Evolutionary conservation across 2,797 vertebrate species (phyloP).

Genomic region (Falco rusticolus): DNA sequence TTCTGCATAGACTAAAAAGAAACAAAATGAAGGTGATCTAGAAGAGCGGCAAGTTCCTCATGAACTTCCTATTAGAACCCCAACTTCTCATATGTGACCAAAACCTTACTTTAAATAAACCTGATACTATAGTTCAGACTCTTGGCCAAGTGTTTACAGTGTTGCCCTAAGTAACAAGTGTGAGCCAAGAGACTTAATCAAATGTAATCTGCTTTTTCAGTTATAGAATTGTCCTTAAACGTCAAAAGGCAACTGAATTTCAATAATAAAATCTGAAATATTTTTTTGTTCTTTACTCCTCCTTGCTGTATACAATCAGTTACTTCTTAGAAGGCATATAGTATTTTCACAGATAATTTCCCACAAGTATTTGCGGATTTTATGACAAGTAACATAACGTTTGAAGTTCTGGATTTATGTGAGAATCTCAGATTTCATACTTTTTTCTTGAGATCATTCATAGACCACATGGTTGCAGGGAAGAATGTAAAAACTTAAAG

Average conservation of each 20-base stretch:
- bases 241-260: slow-evolving; percentile 45
- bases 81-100: slow-evolving; percentile 12
- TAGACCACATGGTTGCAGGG: not conserved
- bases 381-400: not conserved
- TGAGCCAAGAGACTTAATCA: slow-evolving; percentile 63
- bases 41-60: not conserved
- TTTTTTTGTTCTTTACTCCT: slow-evolving; percentile 9
- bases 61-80: slow-evolving; percentile 21
- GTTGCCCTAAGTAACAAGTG: slow-evolving; percentile 57
- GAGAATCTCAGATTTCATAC: slow-evolving; percentile 11
- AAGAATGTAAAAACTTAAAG: not conserved
- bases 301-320: slow-evolving; percentile 5
- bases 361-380: slow-evolving; percentile 21
- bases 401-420: not conserved
- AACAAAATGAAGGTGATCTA: not conserved
- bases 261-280: slow-evolving; percentile 41
- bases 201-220: slow-evolving; percentile 58
- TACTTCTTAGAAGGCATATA: slow-evolving; percentile 31
- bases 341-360: slow-evolving; percentile 31
- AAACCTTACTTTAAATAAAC: slow-evolving; percentile 53
- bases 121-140: slow-evolving; percentile 14
- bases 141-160: slow-evolving; percentile 49
- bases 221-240: slow-evolving; percentile 35
- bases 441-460: not conserved
- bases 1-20: not conserved